Conservation (phyloP, 2,888 invertebrate genomes). For the Heteropelma amictum region DNA sequence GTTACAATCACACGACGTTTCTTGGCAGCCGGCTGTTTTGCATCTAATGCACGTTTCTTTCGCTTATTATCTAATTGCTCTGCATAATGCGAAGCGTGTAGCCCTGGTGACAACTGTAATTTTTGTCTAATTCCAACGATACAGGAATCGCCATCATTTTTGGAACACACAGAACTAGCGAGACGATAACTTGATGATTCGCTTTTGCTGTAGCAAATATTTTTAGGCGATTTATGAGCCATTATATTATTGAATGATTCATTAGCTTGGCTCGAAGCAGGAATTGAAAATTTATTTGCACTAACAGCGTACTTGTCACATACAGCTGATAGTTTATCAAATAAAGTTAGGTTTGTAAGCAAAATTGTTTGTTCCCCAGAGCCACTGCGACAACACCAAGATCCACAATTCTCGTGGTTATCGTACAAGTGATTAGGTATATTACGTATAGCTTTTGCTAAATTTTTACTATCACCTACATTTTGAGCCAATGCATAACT, state of each 20-base stretch:
- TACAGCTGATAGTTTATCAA: slow-evolving; percentile 13
- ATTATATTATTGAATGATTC: slow-evolving; percentile 52
- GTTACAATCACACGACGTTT: slow-evolving; percentile 2
- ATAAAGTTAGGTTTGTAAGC: slow-evolving; percentile 3
- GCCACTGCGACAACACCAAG: slow-evolving; percentile 28
- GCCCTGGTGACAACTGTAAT: slow-evolving; percentile 48
- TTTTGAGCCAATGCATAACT: slow-evolving; percentile 42
- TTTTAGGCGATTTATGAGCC: slow-evolving; percentile 52
- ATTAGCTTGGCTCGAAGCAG: slow-evolving; percentile 49
- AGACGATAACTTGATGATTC: slow-evolving; percentile 45
- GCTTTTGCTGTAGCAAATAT: slow-evolving; percentile 42
- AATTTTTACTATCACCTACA: slow-evolving; percentile 15
- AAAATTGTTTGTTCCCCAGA: neutral
- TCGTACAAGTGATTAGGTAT: slow-evolving; percentile 47
- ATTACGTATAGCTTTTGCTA: slow-evolving; percentile 21
- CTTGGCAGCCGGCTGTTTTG: slow-evolving; percentile 26
- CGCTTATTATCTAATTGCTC: slow-evolving; percentile 10
- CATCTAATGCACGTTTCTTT: slow-evolving; percentile 18
- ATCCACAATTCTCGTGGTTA: slow-evolving; percentile 46
- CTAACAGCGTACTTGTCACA: slow-evolving; percentile 46
- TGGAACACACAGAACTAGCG: slow-evolving; percentile 48
- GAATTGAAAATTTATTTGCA: slow-evolving; percentile 48
- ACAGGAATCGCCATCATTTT: slow-evolving; percentile 49
- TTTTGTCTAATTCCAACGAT: slow-evolving; percentile 28
- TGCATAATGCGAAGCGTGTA: slow-evolving; percentile 27